Percentiles rank a stretch among this genome's conserved stretches.
phyloP scores from a whole-genome alignment of 1,140 invertebrate genomes.

The Sweltsa coloradensis region DNA sequence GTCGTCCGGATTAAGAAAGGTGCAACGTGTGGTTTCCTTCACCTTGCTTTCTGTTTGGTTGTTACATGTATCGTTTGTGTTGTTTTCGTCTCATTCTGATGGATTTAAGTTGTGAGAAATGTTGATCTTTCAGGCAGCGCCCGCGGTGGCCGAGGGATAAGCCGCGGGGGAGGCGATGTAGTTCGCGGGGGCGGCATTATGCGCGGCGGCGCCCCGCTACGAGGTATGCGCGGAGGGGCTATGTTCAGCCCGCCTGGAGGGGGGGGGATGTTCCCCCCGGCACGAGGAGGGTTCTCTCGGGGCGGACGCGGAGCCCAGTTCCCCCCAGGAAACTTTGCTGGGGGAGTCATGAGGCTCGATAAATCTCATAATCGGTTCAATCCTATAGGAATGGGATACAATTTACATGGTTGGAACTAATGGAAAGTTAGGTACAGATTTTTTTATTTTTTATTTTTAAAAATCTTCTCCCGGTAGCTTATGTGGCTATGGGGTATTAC shows the following conservation, averaged over 20 bases:
- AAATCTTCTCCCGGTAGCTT: too few species aligned
- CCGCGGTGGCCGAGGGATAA: constrained; percentile 3
- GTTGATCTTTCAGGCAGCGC: constrained; percentile 1
- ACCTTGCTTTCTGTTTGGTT: not conserved
- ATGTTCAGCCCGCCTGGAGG: too few species aligned
- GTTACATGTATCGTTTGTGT: not conserved
- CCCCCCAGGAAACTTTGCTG: constrained; percentile 5
- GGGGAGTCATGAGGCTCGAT: constrained; percentile 16
- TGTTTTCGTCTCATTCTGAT: not conserved
- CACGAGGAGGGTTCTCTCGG: constrained; percentile 8
- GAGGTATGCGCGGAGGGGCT: too few species aligned
- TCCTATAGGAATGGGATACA: constrained; percentile 21
- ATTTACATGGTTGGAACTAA: constrained; percentile 21
- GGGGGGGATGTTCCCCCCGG: too few species aligned
- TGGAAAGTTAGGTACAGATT: too few species aligned
- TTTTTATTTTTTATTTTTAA: too few species aligned
- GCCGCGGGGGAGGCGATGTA: constrained; percentile 9
- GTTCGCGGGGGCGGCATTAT: constrained; percentile 2
- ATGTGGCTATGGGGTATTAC: too few species aligned
- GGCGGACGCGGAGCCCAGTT: constrained; percentile 1
- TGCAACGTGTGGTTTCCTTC: too few species aligned
- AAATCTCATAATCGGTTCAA: constrained; percentile 18
- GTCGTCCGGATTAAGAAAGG: too few species aligned
- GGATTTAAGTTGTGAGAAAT: not conserved
- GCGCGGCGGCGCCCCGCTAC: constrained; percentile 5